Evolutionary conservation across 2,797 vertebrate genomes (phyloP).

Genomic region (Melanotaenia boesemani): DNA sequence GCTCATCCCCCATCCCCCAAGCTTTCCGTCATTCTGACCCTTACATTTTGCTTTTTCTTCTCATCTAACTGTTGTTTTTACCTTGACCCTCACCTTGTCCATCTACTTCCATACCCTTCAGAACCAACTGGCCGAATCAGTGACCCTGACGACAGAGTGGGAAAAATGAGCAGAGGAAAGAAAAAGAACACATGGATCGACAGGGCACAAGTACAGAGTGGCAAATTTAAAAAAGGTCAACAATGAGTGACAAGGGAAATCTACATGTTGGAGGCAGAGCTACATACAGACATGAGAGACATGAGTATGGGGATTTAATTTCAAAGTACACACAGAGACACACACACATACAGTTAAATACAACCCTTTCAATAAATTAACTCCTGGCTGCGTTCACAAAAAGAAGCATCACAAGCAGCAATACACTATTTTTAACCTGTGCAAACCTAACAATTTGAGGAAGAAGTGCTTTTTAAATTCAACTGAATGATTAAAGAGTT

Average conservation of each 20-base stretch:
- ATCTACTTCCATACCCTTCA: constrained; percentile 25
- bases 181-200: not conserved
- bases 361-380: constrained; percentile 22
- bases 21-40: constrained; percentile 52
- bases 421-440: constrained; percentile 35
- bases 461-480: constrained; percentile 38
- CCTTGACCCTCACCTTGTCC: constrained; percentile 47
- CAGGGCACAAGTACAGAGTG: constrained; percentile 8
- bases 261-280: constrained; percentile 22
- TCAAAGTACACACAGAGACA: constrained; percentile 11
- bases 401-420: constrained; percentile 20
- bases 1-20: constrained; percentile 22
- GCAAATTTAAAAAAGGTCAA: constrained; percentile 38
- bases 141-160: constrained; percentile 21
- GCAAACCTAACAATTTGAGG: constrained; percentile 11
- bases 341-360: constrained; percentile 6
- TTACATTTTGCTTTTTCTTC: constrained; percentile 19
- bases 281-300: constrained; percentile 15
- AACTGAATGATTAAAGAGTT: constrained; percentile 36
- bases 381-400: constrained; percentile 21
- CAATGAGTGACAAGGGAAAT: constrained; percentile 47
- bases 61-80: constrained; percentile 27
- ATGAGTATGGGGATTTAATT: constrained; percentile 36
- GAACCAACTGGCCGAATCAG: constrained; percentile 37
- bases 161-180: constrained; percentile 25